Evolutionary conservation across 2,888 invertebrate species (phyloP).

Genomic region (Andrena hattorfiana): DNA sequence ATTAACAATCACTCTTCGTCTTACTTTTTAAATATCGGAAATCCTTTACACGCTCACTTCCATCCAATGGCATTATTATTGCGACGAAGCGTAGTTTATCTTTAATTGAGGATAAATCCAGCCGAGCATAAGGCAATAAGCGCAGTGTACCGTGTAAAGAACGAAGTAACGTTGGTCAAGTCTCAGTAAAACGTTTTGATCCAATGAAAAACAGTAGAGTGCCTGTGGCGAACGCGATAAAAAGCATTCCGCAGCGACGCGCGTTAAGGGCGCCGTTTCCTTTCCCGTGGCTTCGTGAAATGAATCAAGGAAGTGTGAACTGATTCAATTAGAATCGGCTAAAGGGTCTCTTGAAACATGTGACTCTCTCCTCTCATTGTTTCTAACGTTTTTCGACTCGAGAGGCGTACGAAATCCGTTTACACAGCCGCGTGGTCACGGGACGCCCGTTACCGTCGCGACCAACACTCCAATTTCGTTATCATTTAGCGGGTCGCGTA

Average conservation of each 20-base stretch:
- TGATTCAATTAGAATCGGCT: constrained; percentile 45
- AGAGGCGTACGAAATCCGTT: not conserved
- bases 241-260: constrained; percentile 11
- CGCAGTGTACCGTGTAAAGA: not conserved
- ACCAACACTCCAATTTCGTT: not conserved
- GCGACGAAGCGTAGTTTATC: too few species aligned
- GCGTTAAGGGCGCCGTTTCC: constrained; percentile 23
- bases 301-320: constrained; percentile 48
- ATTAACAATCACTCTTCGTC: too few species aligned
- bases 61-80: too few species aligned
- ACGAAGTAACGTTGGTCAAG: not conserved
- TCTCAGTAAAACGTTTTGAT: not conserved
- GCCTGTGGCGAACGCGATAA: not conserved
- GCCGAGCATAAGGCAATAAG: not conserved
- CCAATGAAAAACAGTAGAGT: not conserved
- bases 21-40: too few species aligned
- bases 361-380: constrained; percentile 14
- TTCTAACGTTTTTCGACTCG: constrained; percentile 10
- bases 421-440: not conserved
- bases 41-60: too few species aligned
- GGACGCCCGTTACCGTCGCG: not conserved
- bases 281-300: constrained; percentile 32
- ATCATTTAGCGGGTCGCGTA: not conserved
- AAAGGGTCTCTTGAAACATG: constrained; percentile 36
- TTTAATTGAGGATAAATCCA: too few species aligned